Evolutionary conservation across 2,113 vertebrate species (phyloP).

Genomic region (Prunella himalayana): DNA sequence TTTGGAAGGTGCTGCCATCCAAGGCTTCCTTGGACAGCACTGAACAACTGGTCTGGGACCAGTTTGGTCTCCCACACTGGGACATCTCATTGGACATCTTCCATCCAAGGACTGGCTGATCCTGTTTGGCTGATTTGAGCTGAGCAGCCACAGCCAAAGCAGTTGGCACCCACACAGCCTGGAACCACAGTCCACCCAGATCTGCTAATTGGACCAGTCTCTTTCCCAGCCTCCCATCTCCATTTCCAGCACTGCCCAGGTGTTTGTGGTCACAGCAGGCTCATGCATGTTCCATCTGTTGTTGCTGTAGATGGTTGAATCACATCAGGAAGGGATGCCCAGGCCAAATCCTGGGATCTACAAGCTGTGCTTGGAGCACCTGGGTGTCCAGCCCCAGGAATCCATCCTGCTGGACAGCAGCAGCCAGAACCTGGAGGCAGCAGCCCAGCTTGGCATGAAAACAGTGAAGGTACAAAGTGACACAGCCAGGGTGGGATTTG

Average conservation of each 20-base stretch:
- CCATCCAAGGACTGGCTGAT: neutral
- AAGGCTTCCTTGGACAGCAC: neutral
- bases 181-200: neutral
- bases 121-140: neutral
- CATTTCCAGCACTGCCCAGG: neutral
- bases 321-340: slow-evolving; percentile 66
- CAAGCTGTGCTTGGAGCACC: slow-evolving; percentile 68
- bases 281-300: neutral
- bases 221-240: neutral
- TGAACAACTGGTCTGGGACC: neutral
- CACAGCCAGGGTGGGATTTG: neutral
- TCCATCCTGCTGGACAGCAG: slow-evolving; percentile 79
- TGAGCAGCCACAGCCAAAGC: neutral
- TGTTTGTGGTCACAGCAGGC: neutral
- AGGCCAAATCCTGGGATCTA: slow-evolving; percentile 74
- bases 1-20: neutral
- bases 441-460: slow-evolving; percentile 76
- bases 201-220: neutral
- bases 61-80: neutral
- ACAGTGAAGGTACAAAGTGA: slow-evolving; percentile 72
- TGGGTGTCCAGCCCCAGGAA: slow-evolving; percentile 71
- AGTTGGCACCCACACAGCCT: neutral
- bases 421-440: slow-evolving; percentile 70
- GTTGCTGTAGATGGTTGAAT: slow-evolving; percentile 72
- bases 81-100: neutral